Evolutionary conservation across 2,888 invertebrate genomes (phyloP), one percentile per base, ranked within the genome.

Genomic region (Oligia latruncula): DNA sequence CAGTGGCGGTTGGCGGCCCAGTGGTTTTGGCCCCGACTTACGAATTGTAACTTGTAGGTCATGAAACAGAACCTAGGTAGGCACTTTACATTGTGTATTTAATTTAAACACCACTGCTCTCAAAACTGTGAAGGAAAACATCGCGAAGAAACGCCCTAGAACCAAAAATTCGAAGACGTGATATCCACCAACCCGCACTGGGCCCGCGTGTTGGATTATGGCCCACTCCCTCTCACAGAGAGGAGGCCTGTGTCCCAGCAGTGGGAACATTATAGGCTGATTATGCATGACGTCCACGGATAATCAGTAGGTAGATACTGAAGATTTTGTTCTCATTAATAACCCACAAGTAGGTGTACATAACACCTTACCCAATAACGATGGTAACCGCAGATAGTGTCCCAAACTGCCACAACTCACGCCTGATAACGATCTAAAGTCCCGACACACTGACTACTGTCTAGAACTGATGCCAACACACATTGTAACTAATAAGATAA

Each of bases 351-450:
- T 65, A 66, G 65, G 46, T 46, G 46, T 43, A 66, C 43, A 62
- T 68, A 43, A 74, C 40, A 58, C 29, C 65, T 83, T 83, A 75
- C 68, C 15, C 65, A 82, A 81, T 67, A 77, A 55, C 17, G 83
- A 83, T 83, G 55, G 65, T 13, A 4, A 8, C 17, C 40, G 17
- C 3, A 64, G 74, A 78, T 84, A 75, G 75, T 77, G 68, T 55
- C 40, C 15, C 62, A 70, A 78, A 29, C 65, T 72, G 83, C 74
- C 78, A 86, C 86, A 86, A 78, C 65, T 86, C 65, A 82, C 49
- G 13, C 23, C 11, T 23, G 84, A 84, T 84, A 13, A 75, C 62
- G 13, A 84, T 84, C 86, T 78, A 4, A 62, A 77, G 9, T 3
- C 75, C 62, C 20, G 11, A 52, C 70, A 75, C 62, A 71, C 58